These are phyloP conservation scores for Romanomermis culicivorax DNA, from an alignment of 2,888 invertebrate genomes.

Conservation along the genomic window DNA sequence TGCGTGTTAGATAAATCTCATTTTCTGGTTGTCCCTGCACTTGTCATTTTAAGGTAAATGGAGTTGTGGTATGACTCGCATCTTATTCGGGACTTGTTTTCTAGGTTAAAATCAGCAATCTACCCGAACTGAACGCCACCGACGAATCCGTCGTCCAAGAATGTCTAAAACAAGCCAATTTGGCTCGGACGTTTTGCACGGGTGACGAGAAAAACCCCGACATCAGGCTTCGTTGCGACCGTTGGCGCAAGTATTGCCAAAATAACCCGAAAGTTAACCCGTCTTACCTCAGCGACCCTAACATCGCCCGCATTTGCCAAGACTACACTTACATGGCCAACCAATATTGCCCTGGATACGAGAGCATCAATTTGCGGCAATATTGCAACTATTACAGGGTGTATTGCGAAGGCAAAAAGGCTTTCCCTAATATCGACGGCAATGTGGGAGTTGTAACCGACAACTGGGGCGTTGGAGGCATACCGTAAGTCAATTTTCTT, in stretches of 20 bases:
- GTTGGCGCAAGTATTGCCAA: neutral
- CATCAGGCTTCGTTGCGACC: neutral
- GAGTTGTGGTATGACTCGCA: too few species aligned
- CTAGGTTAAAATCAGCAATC: too few species aligned
- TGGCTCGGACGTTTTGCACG: neutral
- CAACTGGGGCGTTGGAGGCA: slow-evolving; percentile 1
- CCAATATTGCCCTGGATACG: slow-evolving; percentile 3
- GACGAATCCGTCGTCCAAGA: neutral
- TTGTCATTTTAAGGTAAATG: too few species aligned
- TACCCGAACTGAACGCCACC: too few species aligned
- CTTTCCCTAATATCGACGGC: slow-evolving; percentile 4
- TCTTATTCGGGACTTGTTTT: too few species aligned
- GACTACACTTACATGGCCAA: neutral
- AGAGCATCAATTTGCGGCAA: neutral
- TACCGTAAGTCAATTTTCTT: slow-evolving; percentile 1
- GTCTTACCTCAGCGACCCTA: neutral
- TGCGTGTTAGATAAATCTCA: too few species aligned
- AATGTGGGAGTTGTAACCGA: neutral
- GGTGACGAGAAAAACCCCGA: neutral
- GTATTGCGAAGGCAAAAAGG: slow-evolving; percentile 1
- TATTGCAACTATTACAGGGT: slow-evolving; percentile 3
- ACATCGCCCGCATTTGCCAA: neutral
- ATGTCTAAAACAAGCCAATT: neutral
- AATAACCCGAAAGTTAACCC: neutral
- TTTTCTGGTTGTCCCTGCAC: too few species aligned